Percentiles rank a stretch among this genome's conserved stretches.
Evolutionary conservation across 92 coral and sea anemone species (phyloP).

Genomic region (Parazoanthus darwini): DNA sequence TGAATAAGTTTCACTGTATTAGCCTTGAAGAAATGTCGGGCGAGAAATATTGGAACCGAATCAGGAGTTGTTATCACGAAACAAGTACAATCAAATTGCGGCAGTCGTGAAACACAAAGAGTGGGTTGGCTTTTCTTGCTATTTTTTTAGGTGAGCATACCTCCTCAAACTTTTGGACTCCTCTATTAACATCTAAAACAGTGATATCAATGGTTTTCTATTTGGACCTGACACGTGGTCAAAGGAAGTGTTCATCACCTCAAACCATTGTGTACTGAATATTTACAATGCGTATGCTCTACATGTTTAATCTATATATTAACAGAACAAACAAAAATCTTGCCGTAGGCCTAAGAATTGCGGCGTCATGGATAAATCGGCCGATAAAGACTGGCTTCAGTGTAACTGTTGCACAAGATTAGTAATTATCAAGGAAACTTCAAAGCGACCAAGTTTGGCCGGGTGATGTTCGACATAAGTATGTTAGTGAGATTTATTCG

Average conservation of each 20-base stretch:
- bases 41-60: neutral
- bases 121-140: neutral
- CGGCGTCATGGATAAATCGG: slow-evolving; percentile 25
- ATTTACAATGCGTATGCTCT: neutral
- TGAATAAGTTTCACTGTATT: too few relatives aligned
- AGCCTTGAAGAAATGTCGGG: neutral
- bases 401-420: neutral
- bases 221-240: slow-evolving; percentile 13
- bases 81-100: neutral
- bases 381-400: slow-evolving; percentile 1
- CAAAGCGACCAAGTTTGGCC: neutral
- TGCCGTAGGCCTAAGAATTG: slow-evolving; percentile 20
- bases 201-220: neutral
- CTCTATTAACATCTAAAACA: neutral
- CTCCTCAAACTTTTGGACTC: neutral
- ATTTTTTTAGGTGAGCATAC: neutral
- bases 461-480: neutral
- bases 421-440: neutral
- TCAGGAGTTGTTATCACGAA: neutral
- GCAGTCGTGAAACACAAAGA: neutral
- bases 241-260: neutral
- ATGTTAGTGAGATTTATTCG: neutral
- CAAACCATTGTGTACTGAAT: neutral
- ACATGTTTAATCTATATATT: neutral
- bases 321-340: slow-evolving; percentile 14